Conservation (phyloP, 2,888 invertebrate species). For the Junonia oenone region DNA sequence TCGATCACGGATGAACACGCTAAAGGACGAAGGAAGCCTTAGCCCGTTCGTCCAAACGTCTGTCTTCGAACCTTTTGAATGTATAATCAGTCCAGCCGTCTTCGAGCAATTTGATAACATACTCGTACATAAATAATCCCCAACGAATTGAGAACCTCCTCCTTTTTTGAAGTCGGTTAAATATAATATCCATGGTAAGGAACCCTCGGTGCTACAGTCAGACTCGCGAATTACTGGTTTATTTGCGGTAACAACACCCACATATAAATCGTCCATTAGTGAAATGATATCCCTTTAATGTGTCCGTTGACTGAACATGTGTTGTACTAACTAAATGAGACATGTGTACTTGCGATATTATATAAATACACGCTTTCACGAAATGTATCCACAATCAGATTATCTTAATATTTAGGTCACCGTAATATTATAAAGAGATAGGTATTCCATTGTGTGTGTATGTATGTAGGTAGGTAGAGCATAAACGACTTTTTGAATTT, state of each 20-base stretch:
- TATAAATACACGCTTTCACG: background rate
- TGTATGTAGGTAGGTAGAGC: too few relatives aligned
- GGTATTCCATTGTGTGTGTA: too few relatives aligned
- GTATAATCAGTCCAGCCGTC: too few relatives aligned
- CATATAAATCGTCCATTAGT: conserved; percentile 62
- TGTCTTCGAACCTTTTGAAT: too few relatives aligned
- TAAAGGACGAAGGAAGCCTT: too few relatives aligned
- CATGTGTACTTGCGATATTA: background rate
- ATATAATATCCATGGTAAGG: background rate
- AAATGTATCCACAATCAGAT: background rate
- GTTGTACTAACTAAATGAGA: background rate
- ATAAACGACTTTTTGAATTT: too few relatives aligned
- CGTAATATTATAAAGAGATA: background rate
- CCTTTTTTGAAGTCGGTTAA: too few relatives aligned
- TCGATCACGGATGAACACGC: too few relatives aligned
- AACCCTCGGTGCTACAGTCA: background rate
- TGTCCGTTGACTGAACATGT: conserved; percentile 46
- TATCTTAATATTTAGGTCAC: background rate
- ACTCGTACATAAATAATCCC: too few relatives aligned
- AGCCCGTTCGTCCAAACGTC: too few relatives aligned
- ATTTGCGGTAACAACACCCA: conserved; percentile 35
- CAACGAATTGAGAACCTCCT: too few relatives aligned
- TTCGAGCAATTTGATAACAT: too few relatives aligned
- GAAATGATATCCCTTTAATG: conserved; percentile 68
- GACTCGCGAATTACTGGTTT: conserved; percentile 29